phyloP scores from a whole-genome alignment of 2,113 vertebrate genomes.

The Melospiza georgiana region DNA sequence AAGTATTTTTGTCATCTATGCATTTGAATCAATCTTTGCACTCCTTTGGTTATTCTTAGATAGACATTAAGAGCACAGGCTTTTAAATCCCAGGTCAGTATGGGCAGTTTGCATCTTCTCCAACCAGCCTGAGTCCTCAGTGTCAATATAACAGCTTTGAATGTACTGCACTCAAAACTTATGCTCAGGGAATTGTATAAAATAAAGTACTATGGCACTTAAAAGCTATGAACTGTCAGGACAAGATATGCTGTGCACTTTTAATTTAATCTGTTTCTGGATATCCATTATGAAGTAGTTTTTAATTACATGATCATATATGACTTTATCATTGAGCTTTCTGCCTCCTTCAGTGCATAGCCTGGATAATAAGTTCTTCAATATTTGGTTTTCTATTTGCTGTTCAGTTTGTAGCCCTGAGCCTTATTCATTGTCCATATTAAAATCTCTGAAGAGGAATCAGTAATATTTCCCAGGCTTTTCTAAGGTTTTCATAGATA shows the following conservation, averaged over 20 bases:
- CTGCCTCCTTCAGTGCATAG: neutral
- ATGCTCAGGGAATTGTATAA: neutral
- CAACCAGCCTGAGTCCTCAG: neutral
- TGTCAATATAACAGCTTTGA: neutral
- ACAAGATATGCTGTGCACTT: neutral
- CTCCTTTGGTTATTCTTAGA: conserved; percentile 29
- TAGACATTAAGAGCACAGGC: neutral
- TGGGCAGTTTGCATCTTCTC: neutral
- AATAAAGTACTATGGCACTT: neutral
- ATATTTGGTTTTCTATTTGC: neutral
- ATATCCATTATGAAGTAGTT: neutral
- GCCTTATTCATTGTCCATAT: neutral
- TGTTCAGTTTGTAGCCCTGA: neutral
- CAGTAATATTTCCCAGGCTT: neutral
- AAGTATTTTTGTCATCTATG: neutral
- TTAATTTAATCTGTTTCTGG: neutral
- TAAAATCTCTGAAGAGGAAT: neutral
- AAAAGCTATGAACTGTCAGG: neutral
- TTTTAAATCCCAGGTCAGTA: neutral
- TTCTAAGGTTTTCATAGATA: neutral
- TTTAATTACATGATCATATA: neutral
- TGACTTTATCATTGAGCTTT: neutral
- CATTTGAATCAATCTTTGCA: conserved; percentile 17
- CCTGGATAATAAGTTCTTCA: neutral
- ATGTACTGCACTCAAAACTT: neutral